Evolutionary conservation across 1,140 invertebrate species (phyloP), one percentile per base, ranked within the genome.

Genomic region (Pachyrhynchus sulphureomaculatus): DNA sequence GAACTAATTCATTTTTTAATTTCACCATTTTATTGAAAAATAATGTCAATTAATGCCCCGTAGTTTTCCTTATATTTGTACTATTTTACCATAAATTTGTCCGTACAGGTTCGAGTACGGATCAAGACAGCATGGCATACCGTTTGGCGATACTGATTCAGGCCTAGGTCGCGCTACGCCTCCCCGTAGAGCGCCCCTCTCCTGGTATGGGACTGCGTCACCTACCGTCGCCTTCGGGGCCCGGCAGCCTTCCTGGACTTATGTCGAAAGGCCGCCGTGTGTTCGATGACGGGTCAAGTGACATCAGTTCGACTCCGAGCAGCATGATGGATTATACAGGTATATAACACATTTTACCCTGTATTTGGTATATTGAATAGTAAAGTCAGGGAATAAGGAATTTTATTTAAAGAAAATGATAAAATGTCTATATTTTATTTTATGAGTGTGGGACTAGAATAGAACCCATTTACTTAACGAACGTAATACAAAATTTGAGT

Each of bases 291-390:
- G 86, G 86, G 45, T 88, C 88, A 70, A 93, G 90, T 77, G 91
- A 94, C 80, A 90, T 91, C 68, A 85, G 84, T 82, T 86, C 84
- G 58, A 85, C 84, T 2, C 79, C 84, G 17, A 83, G 81, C 71
- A 86, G 83, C 32, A 91, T 91, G 82, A 87, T 91, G 86, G 90
- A 92, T 77, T 92, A 92, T 77, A 89, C 86, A 75, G 90, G 89
- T 91, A 76, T 47, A 8, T 61, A 51, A 17, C n/a, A n/a, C n/a
- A n/a, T n/a, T n/a, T n/a, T n/a, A n/a, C n/a, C n/a, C n/a, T n/a
- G n/a, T n/a, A n/a, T n/a, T n/a, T n/a, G n/a, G n/a, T n/a, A n/a
- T n/a, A n/a, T n/a, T n/a, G n/a, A n/a, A n/a, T n/a, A n/a, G n/a
- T n/a, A n/a, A n/a, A n/a, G n/a, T n/a, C n/a, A n/a, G n/a, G n/a